phyloP scores from a whole-genome alignment of 1,140 invertebrate genomes.

The Goniozus legneri region DNA sequence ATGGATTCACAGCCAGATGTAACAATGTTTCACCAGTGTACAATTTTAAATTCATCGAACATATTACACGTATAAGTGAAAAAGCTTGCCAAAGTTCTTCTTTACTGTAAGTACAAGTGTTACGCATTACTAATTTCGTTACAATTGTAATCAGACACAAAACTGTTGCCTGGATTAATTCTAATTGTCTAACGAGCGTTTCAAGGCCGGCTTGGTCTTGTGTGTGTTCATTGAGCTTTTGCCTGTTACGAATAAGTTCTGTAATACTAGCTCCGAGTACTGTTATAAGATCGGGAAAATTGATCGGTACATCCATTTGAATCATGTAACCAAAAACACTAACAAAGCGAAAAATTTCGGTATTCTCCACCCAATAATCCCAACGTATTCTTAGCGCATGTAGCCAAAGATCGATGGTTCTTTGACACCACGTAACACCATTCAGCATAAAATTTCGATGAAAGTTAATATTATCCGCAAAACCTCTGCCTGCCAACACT shows the following conservation, averaged over 20 bases:
- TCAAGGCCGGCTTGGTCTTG: conserved; percentile 63
- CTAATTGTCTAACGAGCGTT: conserved; percentile 75
- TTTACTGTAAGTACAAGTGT: conserved; percentile 51
- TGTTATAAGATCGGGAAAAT: conserved; percentile 58
- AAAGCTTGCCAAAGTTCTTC: conserved; percentile 61
- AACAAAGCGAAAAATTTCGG: conserved; percentile 84
- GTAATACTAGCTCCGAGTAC: conserved; percentile 73
- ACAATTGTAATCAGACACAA: conserved; percentile 83
- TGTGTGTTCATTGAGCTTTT: conserved; percentile 62
- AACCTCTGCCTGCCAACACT: conserved; percentile 87
- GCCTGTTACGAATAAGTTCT: conserved; percentile 72
- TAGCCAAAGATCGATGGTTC: conserved; percentile 86
- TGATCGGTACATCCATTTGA: conserved; percentile 71
- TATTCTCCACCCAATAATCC: conserved; percentile 73
- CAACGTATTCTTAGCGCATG: conserved; percentile 84
- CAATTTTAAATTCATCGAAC: conserved; percentile 60
- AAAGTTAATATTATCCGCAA: conserved; percentile 85
- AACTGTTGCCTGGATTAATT: conserved; percentile 80
- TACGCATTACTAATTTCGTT: conserved; percentile 64
- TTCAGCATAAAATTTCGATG: too few relatives aligned
- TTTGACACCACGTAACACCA: too few relatives aligned
- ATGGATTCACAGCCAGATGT: conserved; percentile 78
- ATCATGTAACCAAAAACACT: conserved; percentile 90
- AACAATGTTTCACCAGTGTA: conserved; percentile 76
- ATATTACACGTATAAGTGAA: conserved; percentile 65